Conservation (phyloP, 92 coral and sea anemone genomes). For the Palythoa heliodiscus region DNA sequence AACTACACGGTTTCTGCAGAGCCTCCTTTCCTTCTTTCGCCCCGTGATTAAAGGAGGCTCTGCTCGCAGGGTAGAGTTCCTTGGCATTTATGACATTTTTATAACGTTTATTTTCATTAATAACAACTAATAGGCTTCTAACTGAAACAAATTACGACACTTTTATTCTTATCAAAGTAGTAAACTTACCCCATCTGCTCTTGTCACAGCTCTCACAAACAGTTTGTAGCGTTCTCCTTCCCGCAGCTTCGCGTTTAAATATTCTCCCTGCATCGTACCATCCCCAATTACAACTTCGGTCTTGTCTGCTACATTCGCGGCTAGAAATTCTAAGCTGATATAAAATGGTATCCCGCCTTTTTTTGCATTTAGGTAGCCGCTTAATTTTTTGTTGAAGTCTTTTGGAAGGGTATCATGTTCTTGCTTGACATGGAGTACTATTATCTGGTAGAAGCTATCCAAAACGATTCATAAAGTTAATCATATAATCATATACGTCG, state of each 20-base stretch:
- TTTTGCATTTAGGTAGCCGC: neutral
- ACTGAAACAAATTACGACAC: too few species aligned
- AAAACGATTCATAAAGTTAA: too few species aligned
- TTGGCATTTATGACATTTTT: too few species aligned
- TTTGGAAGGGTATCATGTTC: neutral
- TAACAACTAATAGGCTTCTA: too few species aligned
- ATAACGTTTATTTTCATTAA: too few species aligned
- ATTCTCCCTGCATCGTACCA: neutral
- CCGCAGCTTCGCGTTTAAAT: neutral
- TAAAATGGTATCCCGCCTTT: neutral
- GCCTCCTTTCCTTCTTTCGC: too few species aligned
- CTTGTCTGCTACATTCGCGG: neutral
- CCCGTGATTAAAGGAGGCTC: too few species aligned
- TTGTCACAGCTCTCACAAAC: slow-evolving; percentile 2
- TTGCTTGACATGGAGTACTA: slow-evolving; percentile 1
- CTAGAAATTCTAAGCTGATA: slow-evolving; percentile 11
- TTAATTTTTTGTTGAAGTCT: neutral
- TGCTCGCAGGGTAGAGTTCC: too few species aligned
- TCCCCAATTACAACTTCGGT: neutral
- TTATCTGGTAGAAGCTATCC: slow-evolving; percentile 1
- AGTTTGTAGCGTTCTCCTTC: slow-evolving; percentile 8
- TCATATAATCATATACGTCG: too few species aligned
- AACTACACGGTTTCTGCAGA: too few species aligned
- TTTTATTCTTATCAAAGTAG: too few species aligned
- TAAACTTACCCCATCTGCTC: slow-evolving; percentile 1